Conservation (phyloP, 2,113 vertebrate species). For the Actenoides hombroni region DNA sequence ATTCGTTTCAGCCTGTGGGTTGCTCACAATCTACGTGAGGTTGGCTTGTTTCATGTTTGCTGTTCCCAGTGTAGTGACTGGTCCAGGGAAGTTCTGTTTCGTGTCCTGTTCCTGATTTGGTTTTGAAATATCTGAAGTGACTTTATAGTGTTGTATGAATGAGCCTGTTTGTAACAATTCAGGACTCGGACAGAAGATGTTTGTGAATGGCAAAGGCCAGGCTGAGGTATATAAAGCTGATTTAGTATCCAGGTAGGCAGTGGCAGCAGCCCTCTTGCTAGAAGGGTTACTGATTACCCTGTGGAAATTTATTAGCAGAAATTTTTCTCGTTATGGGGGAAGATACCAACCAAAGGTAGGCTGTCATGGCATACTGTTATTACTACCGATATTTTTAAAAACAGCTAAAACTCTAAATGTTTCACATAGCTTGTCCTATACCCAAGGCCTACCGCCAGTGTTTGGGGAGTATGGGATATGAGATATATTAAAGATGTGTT, state of each 20-base stretch:
- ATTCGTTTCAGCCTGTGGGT: background rate
- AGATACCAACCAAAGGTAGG: background rate
- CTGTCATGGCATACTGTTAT: background rate
- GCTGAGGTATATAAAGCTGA: background rate
- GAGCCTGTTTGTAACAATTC: background rate
- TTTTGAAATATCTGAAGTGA: background rate
- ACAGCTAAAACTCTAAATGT: background rate
- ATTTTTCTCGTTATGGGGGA: background rate
- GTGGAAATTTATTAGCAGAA: background rate
- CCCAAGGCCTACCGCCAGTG: background rate
- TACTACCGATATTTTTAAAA: background rate
- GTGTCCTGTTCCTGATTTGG: background rate
- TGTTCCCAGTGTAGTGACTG: background rate
- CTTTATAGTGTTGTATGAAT: background rate
- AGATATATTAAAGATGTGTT: background rate
- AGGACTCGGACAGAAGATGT: fast-evolving
- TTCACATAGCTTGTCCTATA: background rate
- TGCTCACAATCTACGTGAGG: background rate
- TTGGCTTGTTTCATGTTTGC: background rate
- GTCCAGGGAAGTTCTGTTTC: background rate
- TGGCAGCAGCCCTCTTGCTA: background rate
- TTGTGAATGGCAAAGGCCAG: background rate
- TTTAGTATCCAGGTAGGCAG: background rate
- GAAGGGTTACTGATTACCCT: background rate
- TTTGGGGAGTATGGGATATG: background rate